Evolutionary conservation across 1,140 invertebrate genomes (phyloP).

Genomic region (Euglossa dilemma): DNA sequence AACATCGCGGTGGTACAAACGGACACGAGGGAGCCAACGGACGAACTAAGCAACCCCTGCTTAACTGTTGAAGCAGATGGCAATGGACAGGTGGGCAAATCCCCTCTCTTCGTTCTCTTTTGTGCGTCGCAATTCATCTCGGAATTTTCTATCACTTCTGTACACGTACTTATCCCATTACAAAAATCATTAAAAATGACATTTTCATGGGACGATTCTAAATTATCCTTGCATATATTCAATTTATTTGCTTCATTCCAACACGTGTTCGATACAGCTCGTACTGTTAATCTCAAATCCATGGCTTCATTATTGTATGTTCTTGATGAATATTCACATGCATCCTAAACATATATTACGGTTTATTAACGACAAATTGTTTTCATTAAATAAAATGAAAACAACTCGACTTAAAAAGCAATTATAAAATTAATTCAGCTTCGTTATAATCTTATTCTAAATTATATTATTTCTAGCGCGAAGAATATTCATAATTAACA

Average conservation of each 20-base stretch:
- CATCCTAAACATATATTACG: constrained; percentile 38
- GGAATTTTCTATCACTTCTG: constrained; percentile 29
- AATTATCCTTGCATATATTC: constrained; percentile 47
- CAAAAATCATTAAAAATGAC: constrained; percentile 35
- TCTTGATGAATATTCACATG: constrained; percentile 39
- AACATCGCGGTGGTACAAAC: constrained; percentile 68
- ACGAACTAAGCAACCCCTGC: constrained; percentile 65
- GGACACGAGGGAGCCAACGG: constrained; percentile 71
- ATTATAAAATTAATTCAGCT: not conserved
- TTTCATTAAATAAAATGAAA: not conserved
- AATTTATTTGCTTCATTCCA: constrained; percentile 67
- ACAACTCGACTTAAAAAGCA: not conserved
- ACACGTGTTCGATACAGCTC: constrained; percentile 72
- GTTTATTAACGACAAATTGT: not conserved
- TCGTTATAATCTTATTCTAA: not conserved
- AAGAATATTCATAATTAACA: constrained; percentile 6
- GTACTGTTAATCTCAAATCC: constrained; percentile 73
- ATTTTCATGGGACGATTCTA: constrained; percentile 10
- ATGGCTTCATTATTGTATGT: constrained; percentile 51
- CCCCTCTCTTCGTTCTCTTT: constrained; percentile 64
- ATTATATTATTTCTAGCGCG: not conserved
- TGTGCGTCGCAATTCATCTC: constrained; percentile 59
- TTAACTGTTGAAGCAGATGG: constrained; percentile 71
- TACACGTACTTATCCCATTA: constrained; percentile 9
- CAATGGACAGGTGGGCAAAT: constrained; percentile 71